Evolutionary conservation across 2,797 vertebrate species (phyloP).

Genomic region (Sebastes ruberrimus): DNA sequence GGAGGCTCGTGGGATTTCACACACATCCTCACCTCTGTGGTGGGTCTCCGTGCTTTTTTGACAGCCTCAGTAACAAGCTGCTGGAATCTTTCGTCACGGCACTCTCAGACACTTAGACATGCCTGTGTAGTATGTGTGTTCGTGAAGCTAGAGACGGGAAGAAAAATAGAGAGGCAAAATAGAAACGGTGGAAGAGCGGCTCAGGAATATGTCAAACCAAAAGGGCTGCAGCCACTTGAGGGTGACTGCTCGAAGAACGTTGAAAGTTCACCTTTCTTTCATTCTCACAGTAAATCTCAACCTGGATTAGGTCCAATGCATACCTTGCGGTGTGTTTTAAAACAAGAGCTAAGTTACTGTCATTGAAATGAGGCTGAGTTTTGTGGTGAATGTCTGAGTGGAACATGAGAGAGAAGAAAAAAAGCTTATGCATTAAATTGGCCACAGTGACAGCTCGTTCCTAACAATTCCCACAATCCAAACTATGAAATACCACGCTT

Average conservation of each 20-base stretch:
- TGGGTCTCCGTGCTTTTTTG: constrained; percentile 71
- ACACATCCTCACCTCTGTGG: constrained; percentile 75
- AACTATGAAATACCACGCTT: constrained; percentile 55
- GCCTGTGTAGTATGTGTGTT: constrained; percentile 59
- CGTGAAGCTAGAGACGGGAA: constrained; percentile 41
- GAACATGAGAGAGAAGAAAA: constrained; percentile 5
- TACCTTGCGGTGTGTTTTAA: constrained; percentile 45
- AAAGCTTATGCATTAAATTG: constrained; percentile 43
- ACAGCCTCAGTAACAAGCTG: constrained; percentile 76
- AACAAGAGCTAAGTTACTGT: constrained; percentile 61
- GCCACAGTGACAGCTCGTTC: constrained; percentile 52
- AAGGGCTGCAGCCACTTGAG: constrained; percentile 56
- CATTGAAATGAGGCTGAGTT: constrained; percentile 46
- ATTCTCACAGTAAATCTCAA: constrained; percentile 66
- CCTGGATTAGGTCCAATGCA: constrained; percentile 65
- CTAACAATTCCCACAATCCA: constrained; percentile 67
- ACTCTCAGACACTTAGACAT: constrained; percentile 68
- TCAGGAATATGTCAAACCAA: constrained; percentile 69
- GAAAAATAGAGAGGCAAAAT: constrained; percentile 55
- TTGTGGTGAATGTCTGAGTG: constrained; percentile 36
- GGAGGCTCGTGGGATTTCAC: constrained; percentile 69
- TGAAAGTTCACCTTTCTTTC: constrained; percentile 48
- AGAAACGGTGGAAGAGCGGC: constrained; percentile 53
- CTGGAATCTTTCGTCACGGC: constrained; percentile 73
- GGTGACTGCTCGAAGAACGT: constrained; percentile 18